Evolutionary conservation across 92 coral and sea anemone species (phyloP), one percentile per base, ranked within the genome.

Genomic region (Phenganax marumi): DNA sequence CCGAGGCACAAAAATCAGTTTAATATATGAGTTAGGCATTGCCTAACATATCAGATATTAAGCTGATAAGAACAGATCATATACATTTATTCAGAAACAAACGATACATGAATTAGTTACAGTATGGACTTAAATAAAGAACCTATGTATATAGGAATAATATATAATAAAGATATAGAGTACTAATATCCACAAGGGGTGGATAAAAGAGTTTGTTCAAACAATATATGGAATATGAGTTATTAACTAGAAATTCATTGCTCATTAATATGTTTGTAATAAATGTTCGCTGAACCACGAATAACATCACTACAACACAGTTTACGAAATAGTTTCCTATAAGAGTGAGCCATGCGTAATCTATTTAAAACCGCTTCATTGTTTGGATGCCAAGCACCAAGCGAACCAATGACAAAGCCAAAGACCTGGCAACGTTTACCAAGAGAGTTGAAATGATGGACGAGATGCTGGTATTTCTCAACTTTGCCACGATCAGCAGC

Each of bases 21-120:
- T 70, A 70, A 70, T 70, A 70, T 70, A 70, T 70, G 75, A 70
- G 75, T 70, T 48, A 70, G 75, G 75, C 51, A 48, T 70, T 70
- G 75, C 75, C 75, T 70, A 48, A 70, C 75, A 70, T 90, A 90
- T 90, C 91, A 87, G 93, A 87, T 90, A 90, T 90, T 90, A 90
- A 90, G 93, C 93, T 90, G 93, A 90, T 88, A 90, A 90, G 91
- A 90, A 90, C 93, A 88, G 85, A 87, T 84, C 43, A 33, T 33
- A 33, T 1, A 33, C n/a, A n/a, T n/a, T n/a, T n/a, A n/a, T n/a
- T n/a, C n/a, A n/a, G n/a, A n/a, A n/a, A n/a, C n/a, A n/a, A n/a
- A n/a, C n/a, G n/a, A n/a, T n/a, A n/a, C n/a, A n/a, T n/a, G n/a
- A n/a, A n/a, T n/a, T n/a, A n/a, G n/a, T n/a, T n/a, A n/a, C n/a